A percentile compares a stretch with the other conserved stretches of the same genome.
Conservation (phyloP, 2,797 vertebrate species). For the Sebastes dallii region DNA sequence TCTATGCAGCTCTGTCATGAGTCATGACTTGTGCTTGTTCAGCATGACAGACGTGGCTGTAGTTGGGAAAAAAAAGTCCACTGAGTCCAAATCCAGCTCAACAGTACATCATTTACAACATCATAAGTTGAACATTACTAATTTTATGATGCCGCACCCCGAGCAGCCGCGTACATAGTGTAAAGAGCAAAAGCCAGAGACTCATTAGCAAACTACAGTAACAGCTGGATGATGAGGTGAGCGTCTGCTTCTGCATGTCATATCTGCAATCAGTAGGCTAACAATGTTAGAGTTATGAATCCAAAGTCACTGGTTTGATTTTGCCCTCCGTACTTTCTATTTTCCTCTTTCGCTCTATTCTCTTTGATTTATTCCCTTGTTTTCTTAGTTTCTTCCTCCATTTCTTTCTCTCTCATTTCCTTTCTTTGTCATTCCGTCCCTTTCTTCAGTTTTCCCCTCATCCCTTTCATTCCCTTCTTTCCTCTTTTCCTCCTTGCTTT, state of each 20-base stretch:
- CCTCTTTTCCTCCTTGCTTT: not conserved
- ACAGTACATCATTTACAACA: conserved; percentile 1
- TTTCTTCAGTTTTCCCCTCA: not conserved
- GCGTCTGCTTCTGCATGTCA: not conserved
- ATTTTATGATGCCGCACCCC: conserved; percentile 26
- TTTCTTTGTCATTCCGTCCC: not conserved
- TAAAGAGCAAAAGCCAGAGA: not conserved
- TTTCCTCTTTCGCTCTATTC: not conserved
- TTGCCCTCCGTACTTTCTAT: not conserved
- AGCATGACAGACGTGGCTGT: not conserved
- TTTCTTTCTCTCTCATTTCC: not conserved
- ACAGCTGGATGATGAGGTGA: conserved; percentile 48
- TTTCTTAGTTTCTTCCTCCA: not conserved
- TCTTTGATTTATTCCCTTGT: not conserved
- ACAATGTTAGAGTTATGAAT: not conserved
- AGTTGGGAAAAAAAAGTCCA: not conserved
- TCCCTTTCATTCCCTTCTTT: not conserved
- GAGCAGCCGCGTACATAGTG: not conserved
- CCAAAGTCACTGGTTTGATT: not conserved
- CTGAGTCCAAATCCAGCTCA: not conserved
- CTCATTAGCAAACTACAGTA: not conserved
- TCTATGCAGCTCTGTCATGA: not conserved
- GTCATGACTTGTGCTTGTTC: not conserved
- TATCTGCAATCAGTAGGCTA: not conserved
- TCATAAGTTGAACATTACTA: conserved; percentile 35